A percentile compares a stretch with the other conserved stretches of the same genome.
Conservation (phyloP, 2,113 vertebrate genomes). For the Myanophis thanlyinensis region DNA sequence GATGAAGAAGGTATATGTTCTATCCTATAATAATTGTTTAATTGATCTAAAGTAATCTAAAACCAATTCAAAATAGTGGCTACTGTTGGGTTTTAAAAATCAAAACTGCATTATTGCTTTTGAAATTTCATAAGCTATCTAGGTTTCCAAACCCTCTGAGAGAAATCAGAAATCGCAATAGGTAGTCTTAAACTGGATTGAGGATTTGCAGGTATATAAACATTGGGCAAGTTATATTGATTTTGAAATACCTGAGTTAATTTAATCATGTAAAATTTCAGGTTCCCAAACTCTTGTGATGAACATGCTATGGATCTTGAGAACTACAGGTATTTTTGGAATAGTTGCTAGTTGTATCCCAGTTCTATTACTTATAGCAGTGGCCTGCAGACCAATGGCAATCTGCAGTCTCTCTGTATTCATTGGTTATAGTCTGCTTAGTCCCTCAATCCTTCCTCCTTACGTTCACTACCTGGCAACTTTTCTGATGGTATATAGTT, state of each 20-base stretch:
- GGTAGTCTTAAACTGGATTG: not conserved
- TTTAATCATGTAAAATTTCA: not conserved
- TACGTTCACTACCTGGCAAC: not conserved
- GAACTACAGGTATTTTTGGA: not conserved
- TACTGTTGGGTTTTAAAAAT: not conserved
- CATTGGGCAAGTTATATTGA: not conserved
- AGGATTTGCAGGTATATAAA: not conserved
- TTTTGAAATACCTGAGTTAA: not conserved
- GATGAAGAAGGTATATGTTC: slow-evolving; percentile 90
- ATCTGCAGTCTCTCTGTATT: not conserved
- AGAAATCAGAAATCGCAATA: not conserved
- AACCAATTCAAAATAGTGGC: not conserved
- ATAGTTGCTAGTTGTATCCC: not conserved
- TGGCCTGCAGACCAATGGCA: not conserved
- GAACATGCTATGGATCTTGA: not conserved
- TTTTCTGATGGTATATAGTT: not conserved
- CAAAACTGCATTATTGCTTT: not conserved
- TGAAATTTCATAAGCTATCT: not conserved
- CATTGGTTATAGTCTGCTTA: not conserved
- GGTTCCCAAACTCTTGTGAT: not conserved
- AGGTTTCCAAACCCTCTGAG: not conserved
- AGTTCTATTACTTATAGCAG: not conserved
- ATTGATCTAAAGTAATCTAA: not conserved
- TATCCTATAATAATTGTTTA: not conserved
- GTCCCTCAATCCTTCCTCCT: not conserved